These are phyloP conservation scores for Myotis myotis DNA, from an alignment of 2,797 vertebrate species.

Conservation along the genomic window DNA sequence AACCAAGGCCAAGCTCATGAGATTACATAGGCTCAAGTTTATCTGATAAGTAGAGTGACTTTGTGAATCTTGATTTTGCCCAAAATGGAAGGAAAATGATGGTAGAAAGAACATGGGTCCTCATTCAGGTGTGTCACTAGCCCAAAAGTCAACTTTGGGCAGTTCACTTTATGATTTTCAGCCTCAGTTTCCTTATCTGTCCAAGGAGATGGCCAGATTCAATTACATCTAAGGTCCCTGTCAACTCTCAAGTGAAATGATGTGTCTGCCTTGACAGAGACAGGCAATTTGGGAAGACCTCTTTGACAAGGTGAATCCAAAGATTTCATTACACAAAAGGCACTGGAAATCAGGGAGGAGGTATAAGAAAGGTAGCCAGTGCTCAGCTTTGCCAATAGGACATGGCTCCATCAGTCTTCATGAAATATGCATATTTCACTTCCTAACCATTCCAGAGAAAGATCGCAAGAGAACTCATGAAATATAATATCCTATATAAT, in stretches of 20 bases:
- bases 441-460: background rate
- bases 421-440: background rate
- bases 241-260: background rate
- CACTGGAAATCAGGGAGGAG: background rate
- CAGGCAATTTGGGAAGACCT: background rate
- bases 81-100: background rate
- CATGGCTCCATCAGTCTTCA: background rate
- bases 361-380: background rate
- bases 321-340: background rate
- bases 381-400: background rate
- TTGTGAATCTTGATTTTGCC: background rate
- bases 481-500: background rate
- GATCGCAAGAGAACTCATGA: background rate
- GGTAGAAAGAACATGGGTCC: background rate
- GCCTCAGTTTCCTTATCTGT: slow-evolving; percentile 21
- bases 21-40: background rate
- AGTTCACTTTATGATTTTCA: background rate
- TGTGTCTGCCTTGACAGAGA: background rate
- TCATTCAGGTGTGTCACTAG: background rate
- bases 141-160: background rate
- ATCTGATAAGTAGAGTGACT: background rate
- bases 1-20: background rate
- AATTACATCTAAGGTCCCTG: background rate
- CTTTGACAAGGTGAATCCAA: background rate
- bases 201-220: background rate